Evolutionary conservation across 2,797 vertebrate genomes (phyloP), one percentile per base, ranked within the genome.

Genomic region (Babyrousa celebensis): DNA sequence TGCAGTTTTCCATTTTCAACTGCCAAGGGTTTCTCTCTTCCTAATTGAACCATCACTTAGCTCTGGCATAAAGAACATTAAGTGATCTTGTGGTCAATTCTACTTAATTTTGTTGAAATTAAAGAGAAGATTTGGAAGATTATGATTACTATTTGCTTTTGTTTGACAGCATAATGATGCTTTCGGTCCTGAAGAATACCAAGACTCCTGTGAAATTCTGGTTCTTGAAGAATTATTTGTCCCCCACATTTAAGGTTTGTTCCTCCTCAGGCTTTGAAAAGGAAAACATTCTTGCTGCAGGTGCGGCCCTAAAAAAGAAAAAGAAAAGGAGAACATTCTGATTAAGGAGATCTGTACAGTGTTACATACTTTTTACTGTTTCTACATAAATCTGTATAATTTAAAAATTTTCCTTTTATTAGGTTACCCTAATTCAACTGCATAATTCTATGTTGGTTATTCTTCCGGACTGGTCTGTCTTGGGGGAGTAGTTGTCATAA

Each of bases 211-310:
- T 99, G 97, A 99, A 99, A 98, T 99, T 99, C 98, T 99, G 99
- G 99, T 99, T 99, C 98, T 99, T 99, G 98, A 99, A 99, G 99
- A 99, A 99, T 98, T 99, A 99, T 98, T 99, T 99, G 98, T 99
- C 99, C 6, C 99, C 99, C 40, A 99, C 99, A 0, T 99, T 99
- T 98, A 99, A 99, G 99, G 99, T 99, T 98, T 97, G 99, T 99
- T 95, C 58, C 58, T 89, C 18, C 58, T 89, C 18, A 60, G 52
- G 54, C n/a, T 79, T 58, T 10, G n/a, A 60, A 95, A 92, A 79
- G 40, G 68, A 83, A 83, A 89, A 20, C 16, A 54, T 84, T 92
- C 52, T 93, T 56, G 43, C 43, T 10, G 9, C 43, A 48, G 43
- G 6, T 48, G 43, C 9, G 43, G 43, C 43, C 43, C 43, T 48